Conservation (phyloP, 2,888 invertebrate genomes). For the Ectemnius continuus region DNA sequence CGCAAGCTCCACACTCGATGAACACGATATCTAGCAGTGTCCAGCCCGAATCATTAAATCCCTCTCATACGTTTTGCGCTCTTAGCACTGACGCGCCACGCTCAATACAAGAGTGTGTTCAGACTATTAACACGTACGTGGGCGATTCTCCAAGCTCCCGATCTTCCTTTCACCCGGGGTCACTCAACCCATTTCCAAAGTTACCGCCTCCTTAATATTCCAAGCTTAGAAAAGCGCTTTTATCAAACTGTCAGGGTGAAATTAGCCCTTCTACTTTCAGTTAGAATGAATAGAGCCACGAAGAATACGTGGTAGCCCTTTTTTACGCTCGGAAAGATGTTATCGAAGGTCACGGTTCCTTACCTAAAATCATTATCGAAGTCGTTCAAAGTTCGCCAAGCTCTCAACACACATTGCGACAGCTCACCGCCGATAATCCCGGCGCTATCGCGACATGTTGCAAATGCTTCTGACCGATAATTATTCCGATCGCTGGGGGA, state of each 20-base stretch:
- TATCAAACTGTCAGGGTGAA: too few species aligned
- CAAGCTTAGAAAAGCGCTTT: background rate
- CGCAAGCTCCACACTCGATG: background rate
- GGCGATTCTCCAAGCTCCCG: background rate
- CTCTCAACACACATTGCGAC: slow-evolving; percentile 34
- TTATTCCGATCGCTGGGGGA: slow-evolving; percentile 16
- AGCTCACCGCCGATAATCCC: slow-evolving; percentile 33
- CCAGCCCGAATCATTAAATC: background rate
- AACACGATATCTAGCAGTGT: background rate
- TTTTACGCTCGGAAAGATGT: slow-evolving; percentile 13
- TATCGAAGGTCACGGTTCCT: slow-evolving; percentile 49
- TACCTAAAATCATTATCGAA: slow-evolving; percentile 38
- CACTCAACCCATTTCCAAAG: background rate
- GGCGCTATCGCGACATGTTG: slow-evolving; percentile 26
- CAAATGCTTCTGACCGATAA: slow-evolving; percentile 21
- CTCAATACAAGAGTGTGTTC: background rate
- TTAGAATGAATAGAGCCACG: background rate
- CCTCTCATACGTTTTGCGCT: background rate
- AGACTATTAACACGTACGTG: background rate
- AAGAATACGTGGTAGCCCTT: background rate
- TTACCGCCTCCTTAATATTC: slow-evolving; percentile 1
- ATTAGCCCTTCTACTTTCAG: background rate
- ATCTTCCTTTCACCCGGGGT: slow-evolving; percentile 9
- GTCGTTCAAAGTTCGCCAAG: slow-evolving; percentile 42
- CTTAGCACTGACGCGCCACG: background rate